These are phyloP conservation scores for Etheostoma perlongum DNA, from an alignment of 2,797 vertebrate genomes.

Conservation along the genomic window DNA sequence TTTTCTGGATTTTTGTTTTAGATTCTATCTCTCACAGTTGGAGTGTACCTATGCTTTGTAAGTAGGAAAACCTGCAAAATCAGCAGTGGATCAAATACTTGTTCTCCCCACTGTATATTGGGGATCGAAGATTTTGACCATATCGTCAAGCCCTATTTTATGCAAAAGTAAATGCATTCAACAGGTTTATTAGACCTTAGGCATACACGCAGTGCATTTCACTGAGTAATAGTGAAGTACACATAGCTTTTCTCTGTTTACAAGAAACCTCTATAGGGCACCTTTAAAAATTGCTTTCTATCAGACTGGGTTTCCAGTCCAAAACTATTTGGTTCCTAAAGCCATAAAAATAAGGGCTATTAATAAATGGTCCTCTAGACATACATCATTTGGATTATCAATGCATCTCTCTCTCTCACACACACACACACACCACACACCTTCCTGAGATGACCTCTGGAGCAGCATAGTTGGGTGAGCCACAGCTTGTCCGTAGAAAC, in stretches of 20 bases:
- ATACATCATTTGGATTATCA: background rate
- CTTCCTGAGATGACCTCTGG: conserved; percentile 99
- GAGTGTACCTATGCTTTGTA: no score
- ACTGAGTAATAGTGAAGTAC: background rate
- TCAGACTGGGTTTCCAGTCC: background rate
- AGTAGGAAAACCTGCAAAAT: no score
- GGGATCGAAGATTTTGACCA: no score
- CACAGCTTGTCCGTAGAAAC: conserved; percentile 98
- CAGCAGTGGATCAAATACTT: no score
- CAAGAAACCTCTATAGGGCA: no score
- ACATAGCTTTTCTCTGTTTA: no score
- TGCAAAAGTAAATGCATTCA: background rate
- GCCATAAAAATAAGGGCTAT: background rate
- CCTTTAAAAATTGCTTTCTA: no score
- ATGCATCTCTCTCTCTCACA: background rate
- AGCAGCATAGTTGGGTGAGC: conserved; percentile 98
- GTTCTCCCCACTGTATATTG: no score
- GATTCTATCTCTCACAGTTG: no score
- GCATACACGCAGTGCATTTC: background rate
- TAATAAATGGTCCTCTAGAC: background rate
- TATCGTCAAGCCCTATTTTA: background rate
- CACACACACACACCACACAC: conserved; percentile 75
- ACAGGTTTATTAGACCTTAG: background rate
- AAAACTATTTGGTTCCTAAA: background rate
- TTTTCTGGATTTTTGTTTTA: no score